Base-by-base conservation (phyloP, 2,888 invertebrate genomes). In the Dromius quadrimaculatus region DNA sequence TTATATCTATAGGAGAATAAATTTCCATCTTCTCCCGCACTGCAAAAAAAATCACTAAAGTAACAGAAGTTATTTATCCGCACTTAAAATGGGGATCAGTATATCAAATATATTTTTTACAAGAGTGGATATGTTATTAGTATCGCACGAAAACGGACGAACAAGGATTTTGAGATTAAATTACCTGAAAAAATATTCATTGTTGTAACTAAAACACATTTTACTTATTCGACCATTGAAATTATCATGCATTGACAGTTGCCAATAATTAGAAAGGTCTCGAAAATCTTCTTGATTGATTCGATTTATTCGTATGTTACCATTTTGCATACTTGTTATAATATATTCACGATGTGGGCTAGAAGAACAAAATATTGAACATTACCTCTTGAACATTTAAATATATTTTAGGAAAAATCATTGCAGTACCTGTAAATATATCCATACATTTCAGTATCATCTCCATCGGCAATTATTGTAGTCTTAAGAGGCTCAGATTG, bases 1-100 rank as follows among this genome's bases (percentile, higher is more conserved):
- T 86, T 84, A 76, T 89, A 87, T 0, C 79, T 76, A 76, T 87
- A 93, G 0, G 89, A 86, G 78, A 94, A 94, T 61, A 94, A 84
- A 78, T 93, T 93, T 2, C 93, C 92, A 79, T 93, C 93, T 13
- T 84, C 78, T 0, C 93, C 94, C 75, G 90, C 87, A 0, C 89
- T 86, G 69, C 88, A 72, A 9, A 45, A 2, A n/a, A 45, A 15
- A 11, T 20, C 2, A 34, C 11, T n/a, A n/a, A n/a, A n/a, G 4
- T 9, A 19, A 22, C 13, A 69, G 13, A 11, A 8, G 2, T 34
- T 13, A 15, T 34, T n/a, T 11, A 28, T 2, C 9, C 22, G 13
- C 38, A 64, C 57, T 73, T 13, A 73, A 75, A 8, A 84, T 45
- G n/a, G n/a, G n/a, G n/a, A n/a, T n/a, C n/a, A n/a, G n/a, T 5